phyloP scores from a whole-genome alignment of 53 echinoderm and acorn worm genomes.

The Holothuria leucospilota region DNA sequence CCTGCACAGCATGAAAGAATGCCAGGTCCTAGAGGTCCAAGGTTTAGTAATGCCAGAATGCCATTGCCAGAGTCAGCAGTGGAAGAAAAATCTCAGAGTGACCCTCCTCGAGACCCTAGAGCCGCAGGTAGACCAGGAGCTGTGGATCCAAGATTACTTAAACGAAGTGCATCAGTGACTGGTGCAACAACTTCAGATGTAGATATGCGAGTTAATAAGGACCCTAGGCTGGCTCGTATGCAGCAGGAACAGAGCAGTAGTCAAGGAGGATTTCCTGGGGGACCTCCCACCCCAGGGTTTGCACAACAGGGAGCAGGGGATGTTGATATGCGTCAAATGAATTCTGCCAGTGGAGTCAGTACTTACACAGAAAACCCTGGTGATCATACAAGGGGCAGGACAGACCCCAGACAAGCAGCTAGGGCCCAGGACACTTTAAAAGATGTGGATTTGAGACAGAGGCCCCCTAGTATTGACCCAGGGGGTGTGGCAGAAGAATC shows the following conservation, averaged over 20 bases:
- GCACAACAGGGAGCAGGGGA: slow-evolving; percentile 24
- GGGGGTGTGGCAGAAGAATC: slow-evolving; percentile 58
- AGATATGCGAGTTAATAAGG: slow-evolving; percentile 38
- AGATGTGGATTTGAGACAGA: slow-evolving; percentile 43
- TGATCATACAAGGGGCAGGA: slow-evolving; percentile 12
- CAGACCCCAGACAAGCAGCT: slow-evolving; percentile 53
- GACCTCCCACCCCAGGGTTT: slow-evolving; percentile 10
- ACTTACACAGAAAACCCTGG: slow-evolving; percentile 48
- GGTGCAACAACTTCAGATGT: slow-evolving; percentile 16
- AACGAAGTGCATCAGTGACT: not conserved
- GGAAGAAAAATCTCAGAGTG: slow-evolving; percentile 23
- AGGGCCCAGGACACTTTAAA: slow-evolving; percentile 31
- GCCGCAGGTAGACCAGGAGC: slow-evolving; percentile 8
- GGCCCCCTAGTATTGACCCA: slow-evolving; percentile 25
- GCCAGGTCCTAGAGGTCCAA: slow-evolving; percentile 54
- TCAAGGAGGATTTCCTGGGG: slow-evolving; percentile 13
- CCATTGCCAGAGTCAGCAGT: slow-evolving; percentile 36
- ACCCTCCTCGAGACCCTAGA: not conserved
- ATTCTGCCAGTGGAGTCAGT: slow-evolving; percentile 30
- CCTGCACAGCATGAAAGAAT: slow-evolving; percentile 58
- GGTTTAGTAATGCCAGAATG: slow-evolving; percentile 52
- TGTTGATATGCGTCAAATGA: slow-evolving; percentile 57
- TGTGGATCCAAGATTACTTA: not conserved
- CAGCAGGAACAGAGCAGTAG: slow-evolving; percentile 19
- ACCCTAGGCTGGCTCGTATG: slow-evolving; percentile 66